Conservation (phyloP, 2,888 invertebrate genomes). For the Brachylomia viminalis region DNA sequence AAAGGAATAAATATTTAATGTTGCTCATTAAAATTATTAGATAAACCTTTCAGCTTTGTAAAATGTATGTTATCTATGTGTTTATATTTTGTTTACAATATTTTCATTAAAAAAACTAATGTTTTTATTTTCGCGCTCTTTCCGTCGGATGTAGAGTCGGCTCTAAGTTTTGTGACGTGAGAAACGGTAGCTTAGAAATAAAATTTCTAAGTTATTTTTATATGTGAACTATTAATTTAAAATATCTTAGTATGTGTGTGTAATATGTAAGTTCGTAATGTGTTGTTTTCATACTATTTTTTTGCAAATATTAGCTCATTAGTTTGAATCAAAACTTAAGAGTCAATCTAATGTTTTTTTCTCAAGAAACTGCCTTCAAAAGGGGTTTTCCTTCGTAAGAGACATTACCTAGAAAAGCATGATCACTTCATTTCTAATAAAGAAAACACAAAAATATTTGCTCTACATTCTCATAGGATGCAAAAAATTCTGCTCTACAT, state of each 20-base stretch:
- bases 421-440: background rate
- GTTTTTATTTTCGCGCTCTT: conserved; percentile 29
- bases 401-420: background rate
- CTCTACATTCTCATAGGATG: conserved; percentile 8
- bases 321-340: conserved; percentile 25
- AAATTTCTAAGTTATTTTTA: background rate
- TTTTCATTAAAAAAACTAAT: background rate
- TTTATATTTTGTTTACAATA: background rate
- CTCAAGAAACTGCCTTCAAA: background rate
- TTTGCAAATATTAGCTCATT: conserved; percentile 1
- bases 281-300: background rate
- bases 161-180: conserved; percentile 25
- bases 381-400: background rate
- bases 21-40: conserved; percentile 25
- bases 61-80: background rate
- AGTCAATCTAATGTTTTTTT: background rate
- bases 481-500: conserved; percentile 26
- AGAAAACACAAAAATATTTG: conserved; percentile 10
- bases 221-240: background rate
- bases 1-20: conserved; percentile 35
- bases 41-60: conserved; percentile 4
- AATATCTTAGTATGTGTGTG: background rate
- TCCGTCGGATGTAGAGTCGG: conserved; percentile 59
- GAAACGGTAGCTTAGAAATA: background rate
- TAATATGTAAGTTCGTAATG: background rate